phyloP scores from a whole-genome alignment of 1,140 invertebrate genomes.

The Cephus cinctus region DNA sequence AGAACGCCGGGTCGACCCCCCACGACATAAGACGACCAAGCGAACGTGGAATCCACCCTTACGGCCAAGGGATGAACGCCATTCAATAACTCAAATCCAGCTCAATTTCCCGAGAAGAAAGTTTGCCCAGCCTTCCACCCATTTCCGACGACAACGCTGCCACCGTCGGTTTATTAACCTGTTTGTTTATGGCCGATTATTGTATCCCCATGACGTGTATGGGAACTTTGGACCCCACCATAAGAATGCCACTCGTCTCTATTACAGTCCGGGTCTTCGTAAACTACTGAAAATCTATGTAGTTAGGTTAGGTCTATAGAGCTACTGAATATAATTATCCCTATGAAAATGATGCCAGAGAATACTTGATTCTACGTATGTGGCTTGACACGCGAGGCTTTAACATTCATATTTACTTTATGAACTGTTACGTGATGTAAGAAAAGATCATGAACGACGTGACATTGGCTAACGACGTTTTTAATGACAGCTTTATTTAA shows the following conservation, averaged over 20 bases:
- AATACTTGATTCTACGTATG: no score
- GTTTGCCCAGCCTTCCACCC: constrained; percentile 22
- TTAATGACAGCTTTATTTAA: no score
- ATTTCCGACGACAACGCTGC: no score
- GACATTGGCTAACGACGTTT: no score
- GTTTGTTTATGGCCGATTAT: constrained; percentile 8
- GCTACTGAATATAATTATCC: no score
- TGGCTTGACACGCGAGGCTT: no score
- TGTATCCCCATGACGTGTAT: constrained; percentile 2
- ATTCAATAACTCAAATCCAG: constrained; percentile 47
- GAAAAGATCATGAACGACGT: no score
- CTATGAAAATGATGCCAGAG: no score
- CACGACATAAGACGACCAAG: not conserved
- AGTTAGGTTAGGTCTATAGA: no score
- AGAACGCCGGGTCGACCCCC: not conserved
- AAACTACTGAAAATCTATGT: not conserved
- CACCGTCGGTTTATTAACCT: constrained; percentile 16
- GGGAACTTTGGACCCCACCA: not conserved
- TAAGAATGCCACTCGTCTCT: not conserved
- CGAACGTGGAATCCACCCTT: not conserved
- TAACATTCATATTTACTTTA: no score
- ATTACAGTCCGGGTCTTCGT: constrained; percentile 3
- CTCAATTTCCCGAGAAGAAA: constrained; percentile 46
- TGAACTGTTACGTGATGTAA: no score
- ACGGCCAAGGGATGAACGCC: constrained; percentile 29